A percentile compares a stretch with the other conserved stretches of the same genome.
Conservation (phyloP, 2,888 invertebrate species). For the Entomobrya multifasciata region DNA sequence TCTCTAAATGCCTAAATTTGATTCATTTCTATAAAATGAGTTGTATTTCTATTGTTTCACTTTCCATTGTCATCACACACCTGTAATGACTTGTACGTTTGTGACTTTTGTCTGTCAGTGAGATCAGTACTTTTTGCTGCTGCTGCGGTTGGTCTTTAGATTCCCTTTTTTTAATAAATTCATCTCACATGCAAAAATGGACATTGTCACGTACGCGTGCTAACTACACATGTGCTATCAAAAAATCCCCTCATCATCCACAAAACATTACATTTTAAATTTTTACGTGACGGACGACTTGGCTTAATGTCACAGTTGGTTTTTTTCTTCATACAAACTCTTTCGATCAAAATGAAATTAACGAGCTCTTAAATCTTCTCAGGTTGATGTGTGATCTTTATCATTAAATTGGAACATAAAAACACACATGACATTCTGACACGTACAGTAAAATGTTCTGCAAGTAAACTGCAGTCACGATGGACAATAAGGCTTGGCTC, state of each 20-base stretch:
- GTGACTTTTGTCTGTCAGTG: background rate
- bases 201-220: background rate
- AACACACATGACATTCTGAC: background rate
- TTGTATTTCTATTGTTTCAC: background rate
- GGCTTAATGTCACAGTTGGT: background rate
- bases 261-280: too few species aligned
- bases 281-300: background rate
- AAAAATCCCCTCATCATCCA: too few species aligned
- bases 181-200: too few species aligned
- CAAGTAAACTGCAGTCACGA: too few species aligned
- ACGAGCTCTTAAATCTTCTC: conserved; percentile 27
- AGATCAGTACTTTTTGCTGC: too few species aligned
- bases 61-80: conserved; percentile 2
- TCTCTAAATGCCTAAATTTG: too few species aligned
- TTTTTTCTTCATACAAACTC: background rate
- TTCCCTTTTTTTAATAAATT: too few species aligned
- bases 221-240: too few species aligned
- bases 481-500: too few species aligned
- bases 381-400: conserved; percentile 9
- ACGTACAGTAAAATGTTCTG: too few species aligned
- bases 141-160: too few species aligned
- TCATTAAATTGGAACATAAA: background rate
- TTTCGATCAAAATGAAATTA: background rate
- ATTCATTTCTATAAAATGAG: too few species aligned
- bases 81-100: conserved; percentile 11